Evolutionary conservation across 1,140 invertebrate species (phyloP), one percentile per base, ranked within the genome.

Genomic region (Lethocerus indicus): DNA sequence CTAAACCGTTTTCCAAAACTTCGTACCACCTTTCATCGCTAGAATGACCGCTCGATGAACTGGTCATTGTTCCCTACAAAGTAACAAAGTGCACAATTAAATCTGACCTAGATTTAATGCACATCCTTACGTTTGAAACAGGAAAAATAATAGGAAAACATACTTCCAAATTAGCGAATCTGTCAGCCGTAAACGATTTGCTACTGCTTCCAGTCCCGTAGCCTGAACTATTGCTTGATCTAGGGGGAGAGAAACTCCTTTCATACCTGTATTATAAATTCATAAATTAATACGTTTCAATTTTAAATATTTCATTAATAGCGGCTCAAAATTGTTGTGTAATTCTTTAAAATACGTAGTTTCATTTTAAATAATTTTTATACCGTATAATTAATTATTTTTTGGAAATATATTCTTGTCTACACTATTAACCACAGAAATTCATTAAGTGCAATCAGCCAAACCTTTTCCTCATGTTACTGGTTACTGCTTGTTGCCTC

Each of bases 161-260:
- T 35, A 53, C 52, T 28, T 54, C 52, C 16, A 50, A 27, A 37
- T 53, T 53, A 16, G 18, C 50, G 43, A 54, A 50, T 9, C 36
- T 44, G 28, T 75, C 74, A 23, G 28, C 63, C 60, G 65, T 71
- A 65, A 75, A 79, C 51, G 78, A 78, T 57, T 78, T 76, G 45
- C 75, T 78, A 59, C 79, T 81, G 51, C 76, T 81, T 60, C 83
- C 83, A 16, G 83, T 87, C 39, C 84, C 83, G 62, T 88, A 87
- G 7, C 84, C 85, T 32, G 81, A 85, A 65, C 81, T 85, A 61
- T 81, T 83, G 58, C 76, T 79, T 35, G 83, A 86, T 54, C 81
- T 69, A n/a, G 83, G 83, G 42, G 85, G 84, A 54, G 83, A 86
- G 59, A 81, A 77, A 51, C 78, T 81, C 46, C 81, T 69, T 56